Conservation (phyloP, 2,888 invertebrate genomes). For the Lissonota sp. region DNA sequence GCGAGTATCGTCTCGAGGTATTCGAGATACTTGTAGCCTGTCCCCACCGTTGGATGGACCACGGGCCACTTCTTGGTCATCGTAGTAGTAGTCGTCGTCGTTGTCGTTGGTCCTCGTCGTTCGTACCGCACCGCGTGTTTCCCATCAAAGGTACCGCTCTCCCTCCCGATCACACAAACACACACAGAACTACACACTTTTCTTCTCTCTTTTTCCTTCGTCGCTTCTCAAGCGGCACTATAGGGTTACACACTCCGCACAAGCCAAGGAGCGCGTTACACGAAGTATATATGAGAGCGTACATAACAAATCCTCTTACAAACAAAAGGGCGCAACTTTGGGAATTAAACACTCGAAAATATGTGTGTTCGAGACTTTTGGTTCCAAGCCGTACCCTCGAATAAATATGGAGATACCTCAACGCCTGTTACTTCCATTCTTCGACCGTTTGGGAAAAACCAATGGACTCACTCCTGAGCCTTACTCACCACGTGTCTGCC, state of each 20-base stretch:
- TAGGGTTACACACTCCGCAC: conserved; percentile 64
- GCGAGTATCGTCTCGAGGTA: conserved; percentile 75
- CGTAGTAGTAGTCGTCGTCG: conserved; percentile 75
- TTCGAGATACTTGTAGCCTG: conserved; percentile 83
- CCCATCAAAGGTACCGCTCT: conserved; percentile 81
- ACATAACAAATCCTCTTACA: conserved; percentile 6
- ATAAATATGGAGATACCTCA: conserved; percentile 23
- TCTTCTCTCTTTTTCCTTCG: conserved; percentile 35
- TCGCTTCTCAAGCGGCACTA: conserved; percentile 53
- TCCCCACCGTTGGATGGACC: conserved; percentile 79
- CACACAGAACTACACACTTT: too few relatives aligned
- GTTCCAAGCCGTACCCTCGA: background rate
- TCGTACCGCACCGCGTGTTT: conserved; percentile 44
- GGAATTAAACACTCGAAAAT: too few relatives aligned
- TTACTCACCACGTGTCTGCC: too few relatives aligned
- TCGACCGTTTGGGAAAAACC: too few relatives aligned
- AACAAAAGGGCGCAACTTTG: background rate
- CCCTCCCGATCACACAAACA: conserved; percentile 54
- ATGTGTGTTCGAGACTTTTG: too few relatives aligned
- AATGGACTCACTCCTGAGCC: too few relatives aligned
- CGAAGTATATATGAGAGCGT: conserved; percentile 22
- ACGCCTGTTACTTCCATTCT: too few relatives aligned
- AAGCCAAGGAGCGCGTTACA: conserved; percentile 62
- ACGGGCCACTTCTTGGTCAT: conserved; percentile 75
- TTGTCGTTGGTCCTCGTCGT: conserved; percentile 71